phyloP scores from a whole-genome alignment of 2,113 vertebrate genomes.

The Amphiprion ocellaris region DNA sequence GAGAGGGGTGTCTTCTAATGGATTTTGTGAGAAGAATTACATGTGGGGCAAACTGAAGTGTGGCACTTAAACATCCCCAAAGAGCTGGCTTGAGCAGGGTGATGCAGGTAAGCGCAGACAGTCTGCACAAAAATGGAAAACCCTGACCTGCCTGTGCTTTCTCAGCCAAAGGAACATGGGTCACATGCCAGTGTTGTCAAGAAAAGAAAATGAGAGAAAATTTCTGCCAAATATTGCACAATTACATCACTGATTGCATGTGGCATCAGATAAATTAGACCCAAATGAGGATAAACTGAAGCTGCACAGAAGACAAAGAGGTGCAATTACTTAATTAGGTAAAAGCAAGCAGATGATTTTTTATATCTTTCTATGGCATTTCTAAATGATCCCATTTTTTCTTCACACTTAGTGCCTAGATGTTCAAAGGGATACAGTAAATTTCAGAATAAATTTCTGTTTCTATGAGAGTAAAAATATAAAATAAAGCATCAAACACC shows the following conservation, averaged over 20 bases:
- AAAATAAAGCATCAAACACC: conserved; percentile 40
- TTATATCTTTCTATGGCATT: conserved; percentile 5
- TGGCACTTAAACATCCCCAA: conserved; percentile 62
- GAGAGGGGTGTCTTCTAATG: conserved; percentile 51
- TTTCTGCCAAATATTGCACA: not conserved
- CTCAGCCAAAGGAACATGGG: conserved; percentile 43
- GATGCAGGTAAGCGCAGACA: conserved; percentile 32
- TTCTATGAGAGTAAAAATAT: conserved; percentile 2
- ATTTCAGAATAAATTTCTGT: conserved; percentile 3
- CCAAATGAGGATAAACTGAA: conserved; percentile 18
- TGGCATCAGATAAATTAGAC: conserved; percentile 2
- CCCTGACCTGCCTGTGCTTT: conserved; percentile 66
- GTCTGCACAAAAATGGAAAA: conserved; percentile 60
- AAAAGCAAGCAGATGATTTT: not conserved
- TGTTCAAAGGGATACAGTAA: not conserved
- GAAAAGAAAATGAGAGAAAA: conserved; percentile 31
- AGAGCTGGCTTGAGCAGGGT: conserved; percentile 27
- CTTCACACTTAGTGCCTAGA: not conserved
- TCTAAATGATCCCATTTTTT: not conserved
- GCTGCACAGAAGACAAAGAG: not conserved
- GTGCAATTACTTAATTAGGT: conserved; percentile 9
- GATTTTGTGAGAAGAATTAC: conserved; percentile 63
- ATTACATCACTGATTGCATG: conserved; percentile 55
- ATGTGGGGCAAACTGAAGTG: conserved; percentile 70
- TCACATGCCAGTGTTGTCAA: conserved; percentile 47